Conservation (phyloP, 2,797 vertebrate species). For the Pantherophis vulpinus region DNA sequence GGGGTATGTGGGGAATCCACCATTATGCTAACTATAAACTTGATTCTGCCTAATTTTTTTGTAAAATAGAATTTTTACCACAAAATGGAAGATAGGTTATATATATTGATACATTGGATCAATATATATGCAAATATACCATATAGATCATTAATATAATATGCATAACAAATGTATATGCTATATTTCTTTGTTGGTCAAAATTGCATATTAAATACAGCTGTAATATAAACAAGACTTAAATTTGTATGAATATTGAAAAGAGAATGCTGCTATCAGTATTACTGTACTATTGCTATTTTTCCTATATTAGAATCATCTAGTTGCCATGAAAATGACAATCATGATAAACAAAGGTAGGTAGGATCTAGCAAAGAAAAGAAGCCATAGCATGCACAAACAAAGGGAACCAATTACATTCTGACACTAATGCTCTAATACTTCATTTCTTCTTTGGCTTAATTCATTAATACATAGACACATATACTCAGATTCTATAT, state of each 20-base stretch:
- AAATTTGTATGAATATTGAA: background rate
- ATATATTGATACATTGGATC: background rate
- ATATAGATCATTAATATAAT: background rate
- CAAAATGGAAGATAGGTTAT: background rate
- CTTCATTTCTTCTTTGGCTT: background rate
- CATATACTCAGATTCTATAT: background rate
- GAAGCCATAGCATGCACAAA: background rate
- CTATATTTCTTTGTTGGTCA: background rate
- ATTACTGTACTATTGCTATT: background rate
- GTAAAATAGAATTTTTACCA: background rate
- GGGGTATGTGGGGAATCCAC: background rate
- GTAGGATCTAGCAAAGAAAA: background rate
- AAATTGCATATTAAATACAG: background rate
- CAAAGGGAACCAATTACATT: background rate
- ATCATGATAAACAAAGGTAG: background rate
- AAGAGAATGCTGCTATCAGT: background rate
- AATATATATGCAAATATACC: background rate
- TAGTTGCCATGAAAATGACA: background rate
- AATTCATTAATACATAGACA: background rate
- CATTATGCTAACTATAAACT: background rate
- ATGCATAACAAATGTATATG: fast-evolving
- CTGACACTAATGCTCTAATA: background rate
- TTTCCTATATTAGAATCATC: background rate
- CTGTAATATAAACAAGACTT: background rate
- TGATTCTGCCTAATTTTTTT: background rate